Evolutionary conservation across 2,797 vertebrate genomes (phyloP), one percentile per base, ranked within the genome.

Genomic region (Phalloptychus januarius): DNA sequence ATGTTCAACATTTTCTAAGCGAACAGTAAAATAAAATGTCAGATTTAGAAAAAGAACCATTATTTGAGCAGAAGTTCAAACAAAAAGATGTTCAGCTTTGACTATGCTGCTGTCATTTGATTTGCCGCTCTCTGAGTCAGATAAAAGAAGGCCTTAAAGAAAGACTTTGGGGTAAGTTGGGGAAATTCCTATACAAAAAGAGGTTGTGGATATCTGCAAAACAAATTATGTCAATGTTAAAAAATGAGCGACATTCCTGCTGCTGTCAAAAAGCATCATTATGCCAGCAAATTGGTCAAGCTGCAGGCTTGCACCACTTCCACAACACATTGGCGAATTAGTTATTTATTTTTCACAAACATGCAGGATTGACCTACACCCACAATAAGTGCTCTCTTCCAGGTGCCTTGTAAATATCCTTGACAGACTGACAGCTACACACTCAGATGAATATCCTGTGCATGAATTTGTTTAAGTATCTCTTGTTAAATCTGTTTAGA

Each of bases 81-180:
- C 2, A 11, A 79, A 71, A 75, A 3, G 12, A 79, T 65, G 76
- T 70, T 79, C 52, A 81, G 65, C 67, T 74, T 52, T 31, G 61
- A n/a, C 56, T 48, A 48, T 36, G 81, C 67, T 40, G 70, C 33
- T 1, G 72, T n/a, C 33, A 71, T 89, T 89, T 87, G 83, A 87
- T 83, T 86, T 79, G 77, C 13, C 61, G 23, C 56, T 85, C 75
- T 87, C 80, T 74, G 72, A 82, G 76, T 65, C 18, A 28, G 11
- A 61, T 31, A 33, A 74, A 78, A 58, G 54, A 40, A 77, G 82
- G 36, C 69, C 28, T 83, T 82, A 23, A 87, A 85, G 67, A 72
- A 77, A 82, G 72, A 82, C 85, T 78, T 79, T 74, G 63, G 63
- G 72, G 72, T 78, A 76, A 85, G 79, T 83, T 76, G 86, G 78